Conservation (phyloP, 2,888 invertebrate genomes). For the Ctenicera cuprea region DNA sequence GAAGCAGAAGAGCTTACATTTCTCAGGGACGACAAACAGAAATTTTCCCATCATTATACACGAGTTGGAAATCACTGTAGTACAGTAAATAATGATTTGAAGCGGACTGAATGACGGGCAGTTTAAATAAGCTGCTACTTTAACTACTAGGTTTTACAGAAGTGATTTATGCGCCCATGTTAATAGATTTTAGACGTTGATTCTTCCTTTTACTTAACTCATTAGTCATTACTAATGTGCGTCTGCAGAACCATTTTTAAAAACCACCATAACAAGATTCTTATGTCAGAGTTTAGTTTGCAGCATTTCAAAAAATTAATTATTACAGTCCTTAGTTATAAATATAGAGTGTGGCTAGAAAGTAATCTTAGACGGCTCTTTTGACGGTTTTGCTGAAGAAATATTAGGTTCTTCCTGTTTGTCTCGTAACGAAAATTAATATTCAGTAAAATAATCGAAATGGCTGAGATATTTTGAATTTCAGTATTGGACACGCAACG, state of each 20-base stretch:
- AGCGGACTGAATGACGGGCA: conserved; percentile 35
- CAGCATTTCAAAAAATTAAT: conserved; percentile 23
- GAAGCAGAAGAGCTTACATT: background rate
- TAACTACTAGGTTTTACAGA: conserved; percentile 48
- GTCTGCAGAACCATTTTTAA: background rate
- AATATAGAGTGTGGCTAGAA: conserved; percentile 8
- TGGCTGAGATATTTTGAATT: no score
- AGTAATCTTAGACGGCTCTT: background rate
- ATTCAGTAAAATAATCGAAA: no score
- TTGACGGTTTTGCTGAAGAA: conserved; percentile 1
- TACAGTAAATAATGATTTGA: conserved; percentile 40
- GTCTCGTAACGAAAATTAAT: no score
- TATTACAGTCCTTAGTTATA: conserved; percentile 1
- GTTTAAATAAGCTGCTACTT: conserved; percentile 48
- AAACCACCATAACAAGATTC: conserved; percentile 11
- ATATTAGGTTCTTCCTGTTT: conserved; percentile 16
- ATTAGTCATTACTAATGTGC: conserved; percentile 47
- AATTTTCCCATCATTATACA: conserved; percentile 20
- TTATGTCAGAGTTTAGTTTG: background rate
- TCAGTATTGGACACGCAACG: no score
- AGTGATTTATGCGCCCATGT: conserved; percentile 50
- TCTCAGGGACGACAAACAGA: background rate
- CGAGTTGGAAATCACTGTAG: conserved; percentile 16
- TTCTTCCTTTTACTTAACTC: conserved; percentile 46
- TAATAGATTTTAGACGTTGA: conserved; percentile 53